Evolutionary conservation across 2,888 invertebrate species (phyloP), one percentile per base, ranked within the genome.

Genomic region (Alloplasta piceator): DNA sequence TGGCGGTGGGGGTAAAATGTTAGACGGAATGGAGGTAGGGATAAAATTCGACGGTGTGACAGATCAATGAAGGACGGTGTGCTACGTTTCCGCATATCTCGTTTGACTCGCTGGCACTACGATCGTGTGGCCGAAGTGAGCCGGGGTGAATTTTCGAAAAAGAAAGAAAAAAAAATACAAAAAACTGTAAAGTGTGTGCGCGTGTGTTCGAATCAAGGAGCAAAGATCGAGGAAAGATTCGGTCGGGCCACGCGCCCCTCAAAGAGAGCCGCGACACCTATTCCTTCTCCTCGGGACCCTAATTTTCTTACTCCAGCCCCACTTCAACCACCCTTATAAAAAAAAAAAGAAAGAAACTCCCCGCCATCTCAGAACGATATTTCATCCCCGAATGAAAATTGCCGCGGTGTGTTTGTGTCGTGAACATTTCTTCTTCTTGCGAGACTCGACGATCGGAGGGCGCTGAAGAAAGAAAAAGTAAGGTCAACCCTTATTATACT

Each of bases 1-100:
- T 52, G 58, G 12, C 16, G 64, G 64, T 56, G 67, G 61, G 52
- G 64, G 63, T 71, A 71, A 61, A 63, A 63, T 39, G 72, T 58
- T 73, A 61, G 43, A 38, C 14, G 48, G 36, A 46, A 10, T 56
- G 58, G 74, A 72, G 63, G 75, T 50, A 56, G 68, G 81, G 75
- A 56, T 46, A 55, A 67, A 72, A 76, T 58, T 73, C 63, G 71
- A 73, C 84, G 80, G 78, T 80, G 83, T 87, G 88, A 89, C 90
- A 89, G 89, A 87, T 81, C 75, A 77, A 52, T 67, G 77, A 72
- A 68, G 58, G 61, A 67, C 50, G 64, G 56, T 43, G 61, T 12
- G 46, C 10, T 43, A 52, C 63, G 78, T 70, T 63, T 70, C 67
- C 70, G 56, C 61, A 39, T 26, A 26, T 78, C 55, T 68, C 68